Percentiles rank a stretch among this genome's conserved stretches.
phyloP scores from a whole-genome alignment of 2,113 vertebrate genomes.

The Aphelocoma coerulescens region DNA sequence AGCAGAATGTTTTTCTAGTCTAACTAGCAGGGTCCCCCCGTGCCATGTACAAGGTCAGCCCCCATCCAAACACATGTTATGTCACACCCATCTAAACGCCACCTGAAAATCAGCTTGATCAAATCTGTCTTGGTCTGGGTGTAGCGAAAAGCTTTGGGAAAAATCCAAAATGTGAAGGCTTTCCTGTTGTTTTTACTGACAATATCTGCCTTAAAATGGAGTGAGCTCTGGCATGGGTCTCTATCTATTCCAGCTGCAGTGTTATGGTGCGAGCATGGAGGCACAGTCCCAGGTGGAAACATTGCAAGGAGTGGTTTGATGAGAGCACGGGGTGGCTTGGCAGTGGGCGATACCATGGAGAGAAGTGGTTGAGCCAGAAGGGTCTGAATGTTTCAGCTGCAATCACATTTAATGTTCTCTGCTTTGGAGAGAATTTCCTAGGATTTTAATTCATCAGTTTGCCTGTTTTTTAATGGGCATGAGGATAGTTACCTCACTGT shows the following conservation, averaged over 20 bases:
- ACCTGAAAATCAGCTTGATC: not conserved
- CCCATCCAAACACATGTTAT: not conserved
- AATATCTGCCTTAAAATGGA: not conserved
- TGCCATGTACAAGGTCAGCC: not conserved
- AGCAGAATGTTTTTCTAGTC: not conserved
- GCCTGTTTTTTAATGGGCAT: not conserved
- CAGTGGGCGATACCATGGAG: not conserved
- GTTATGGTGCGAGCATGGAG: not conserved
- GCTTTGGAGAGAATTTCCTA: not conserved
- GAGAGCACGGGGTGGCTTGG: slow-evolving; percentile 10
- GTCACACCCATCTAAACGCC: not conserved
- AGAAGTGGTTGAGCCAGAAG: not conserved
- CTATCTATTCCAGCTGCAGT: not conserved
- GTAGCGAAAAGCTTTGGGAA: not conserved
- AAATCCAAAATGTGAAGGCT: not conserved
- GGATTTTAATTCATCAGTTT: not conserved
- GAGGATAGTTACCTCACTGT: not conserved
- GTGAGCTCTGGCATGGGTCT: not conserved
- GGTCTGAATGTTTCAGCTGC: not conserved
- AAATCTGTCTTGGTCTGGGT: not conserved
- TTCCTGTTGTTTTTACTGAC: not conserved
- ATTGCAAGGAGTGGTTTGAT: not conserved
- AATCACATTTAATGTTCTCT: not conserved
- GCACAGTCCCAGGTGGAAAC: not conserved
- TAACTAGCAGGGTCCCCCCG: not conserved